Conservation (phyloP, 2,113 vertebrate genomes). For the Neolamprologus kungweensis region DNA sequence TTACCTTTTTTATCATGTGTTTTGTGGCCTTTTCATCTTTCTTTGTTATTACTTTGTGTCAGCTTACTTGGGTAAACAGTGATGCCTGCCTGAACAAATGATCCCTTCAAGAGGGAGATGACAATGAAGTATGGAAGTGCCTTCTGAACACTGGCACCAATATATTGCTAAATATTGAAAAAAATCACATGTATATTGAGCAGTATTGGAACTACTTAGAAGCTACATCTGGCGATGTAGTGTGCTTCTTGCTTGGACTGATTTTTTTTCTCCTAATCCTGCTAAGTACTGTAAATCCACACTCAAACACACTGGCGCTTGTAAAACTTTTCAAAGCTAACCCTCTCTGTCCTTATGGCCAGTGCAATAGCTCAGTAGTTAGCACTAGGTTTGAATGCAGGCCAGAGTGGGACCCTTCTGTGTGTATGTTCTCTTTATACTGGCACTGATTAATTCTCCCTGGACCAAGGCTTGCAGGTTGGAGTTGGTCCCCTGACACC, state of each 20-base stretch:
- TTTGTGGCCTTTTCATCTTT: not conserved
- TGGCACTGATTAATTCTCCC: not conserved
- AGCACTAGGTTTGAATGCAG: not conserved
- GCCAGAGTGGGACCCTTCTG: not conserved
- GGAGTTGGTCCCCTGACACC: not conserved
- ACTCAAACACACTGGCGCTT: not conserved
- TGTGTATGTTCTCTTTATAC: not conserved
- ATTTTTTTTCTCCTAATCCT: not conserved
- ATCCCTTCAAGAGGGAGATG: not conserved
- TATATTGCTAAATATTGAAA: not conserved
- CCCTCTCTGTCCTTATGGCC: not conserved
- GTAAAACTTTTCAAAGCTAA: not conserved
- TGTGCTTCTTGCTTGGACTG: not conserved
- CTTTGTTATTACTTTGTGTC: not conserved
- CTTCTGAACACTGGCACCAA: not conserved
- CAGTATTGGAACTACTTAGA: not conserved
- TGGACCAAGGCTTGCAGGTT: not conserved
- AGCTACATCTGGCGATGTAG: not conserved
- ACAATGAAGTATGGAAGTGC: not conserved
- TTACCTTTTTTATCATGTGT: not conserved
- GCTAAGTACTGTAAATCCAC: not conserved
- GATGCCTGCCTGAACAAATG: not conserved
- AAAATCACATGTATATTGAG: not conserved
- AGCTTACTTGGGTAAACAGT: not conserved
- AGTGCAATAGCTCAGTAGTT: not conserved